Evolutionary conservation across 1,140 invertebrate species (phyloP), one percentile per base, ranked within the genome.

Genomic region (Aphis gossypii): DNA sequence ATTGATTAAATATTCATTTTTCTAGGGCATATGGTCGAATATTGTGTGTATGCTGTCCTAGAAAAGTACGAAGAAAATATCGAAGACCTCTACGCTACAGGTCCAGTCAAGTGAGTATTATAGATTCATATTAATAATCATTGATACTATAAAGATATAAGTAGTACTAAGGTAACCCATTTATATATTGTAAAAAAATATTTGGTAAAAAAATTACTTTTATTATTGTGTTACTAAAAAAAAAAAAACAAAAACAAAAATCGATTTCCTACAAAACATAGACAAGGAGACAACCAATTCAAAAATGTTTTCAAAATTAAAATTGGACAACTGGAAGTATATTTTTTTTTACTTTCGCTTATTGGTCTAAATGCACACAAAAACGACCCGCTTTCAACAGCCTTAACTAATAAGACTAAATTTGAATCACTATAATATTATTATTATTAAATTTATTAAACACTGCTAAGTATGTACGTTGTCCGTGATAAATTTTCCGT

Each of bases 21-120:
- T 94, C 20, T 94, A 95, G 95, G 94, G 95, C 95, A 11, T 95
- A 95, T 94, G 95, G 94, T 14, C 94, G 95, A 38, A 95, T 95
- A 84, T 94, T 95, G 35, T 95, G 95, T 93, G 94, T 95, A 25
- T 95, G 95, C 93, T 95, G 95, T 94, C 95, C 95, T 0, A 94
- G 95, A 87, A 94, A 95, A 54, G 94, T 95, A n/a, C 94, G 95
- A 25, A 93, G 94, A 93, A 94, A 95, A 91, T 94, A 95, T 88
- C 94, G 94, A 56, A 94, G 94, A 35, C 94, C 94, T 6, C 91
- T 94, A n/a, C 93, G 94, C 1, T 94, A 90, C 38, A 90, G 93
- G 25, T 90, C 93, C 5, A 94, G 88, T 94, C 93, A 94, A 83
- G 93, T 94, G 30, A 94, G 92, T 93, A 86, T 48, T 6, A 6